Conservation (phyloP, 2,797 vertebrate genomes). For the Falco cherrug region DNA sequence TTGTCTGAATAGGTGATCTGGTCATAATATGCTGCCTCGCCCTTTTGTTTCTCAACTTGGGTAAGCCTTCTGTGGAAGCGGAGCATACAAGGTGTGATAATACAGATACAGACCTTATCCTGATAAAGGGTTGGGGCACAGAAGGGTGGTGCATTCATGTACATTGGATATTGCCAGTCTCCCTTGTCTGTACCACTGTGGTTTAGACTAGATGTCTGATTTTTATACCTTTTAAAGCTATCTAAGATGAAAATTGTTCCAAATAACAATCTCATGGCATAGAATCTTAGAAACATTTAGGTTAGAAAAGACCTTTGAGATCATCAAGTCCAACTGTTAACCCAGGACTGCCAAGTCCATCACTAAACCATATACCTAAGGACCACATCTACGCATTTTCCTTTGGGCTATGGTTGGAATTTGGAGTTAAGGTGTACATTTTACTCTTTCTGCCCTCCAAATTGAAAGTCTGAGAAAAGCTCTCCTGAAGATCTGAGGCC, state of each 20-base stretch:
- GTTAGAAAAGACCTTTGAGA: no score
- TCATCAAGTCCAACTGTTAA: no score
- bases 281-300: no score
- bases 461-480: neutral
- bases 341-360: no score
- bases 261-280: neutral
- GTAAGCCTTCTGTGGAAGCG: neutral
- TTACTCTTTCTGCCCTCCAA: neutral
- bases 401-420: neutral
- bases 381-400: neutral
- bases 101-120: neutral
- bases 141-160: neutral
- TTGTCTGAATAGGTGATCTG: neutral
- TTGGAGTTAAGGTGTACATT: fast-evolving
- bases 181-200: neutral
- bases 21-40: fast-evolving
- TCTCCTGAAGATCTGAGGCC: neutral
- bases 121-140: neutral
- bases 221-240: neutral
- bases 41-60: neutral
- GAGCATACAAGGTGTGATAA: neutral
- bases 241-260: neutral
- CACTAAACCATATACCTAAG: no score
- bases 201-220: neutral
- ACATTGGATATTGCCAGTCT: neutral